A percentile compares a stretch with the other conserved stretches of the same genome.
Evolutionary conservation across 1,140 invertebrate genomes (phyloP).

Genomic region (Adelges cooleyi): DNA sequence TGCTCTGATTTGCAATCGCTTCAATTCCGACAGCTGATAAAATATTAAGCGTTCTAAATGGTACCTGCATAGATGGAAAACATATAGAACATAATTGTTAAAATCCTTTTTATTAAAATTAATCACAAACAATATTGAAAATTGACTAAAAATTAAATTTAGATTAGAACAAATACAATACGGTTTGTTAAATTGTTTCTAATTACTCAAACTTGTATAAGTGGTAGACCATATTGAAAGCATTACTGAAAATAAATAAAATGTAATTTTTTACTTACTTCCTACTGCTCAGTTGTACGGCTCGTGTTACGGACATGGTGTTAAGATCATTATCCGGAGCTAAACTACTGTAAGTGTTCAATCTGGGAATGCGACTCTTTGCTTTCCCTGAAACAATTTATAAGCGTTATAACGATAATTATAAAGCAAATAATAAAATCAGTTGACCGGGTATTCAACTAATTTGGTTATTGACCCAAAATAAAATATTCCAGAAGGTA

Average conservation of each 20-base stretch:
- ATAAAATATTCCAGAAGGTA: too few relatives aligned
- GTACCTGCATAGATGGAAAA: constrained; percentile 45
- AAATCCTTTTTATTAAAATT: too few relatives aligned
- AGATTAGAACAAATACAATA: too few relatives aligned
- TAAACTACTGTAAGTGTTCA: constrained; percentile 11
- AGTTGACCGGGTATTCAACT: too few relatives aligned
- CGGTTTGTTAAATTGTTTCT: too few relatives aligned
- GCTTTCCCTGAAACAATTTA: constrained; percentile 2
- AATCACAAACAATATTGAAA: too few relatives aligned
- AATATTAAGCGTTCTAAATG: constrained; percentile 87
- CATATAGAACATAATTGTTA: too few relatives aligned
- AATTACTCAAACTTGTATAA: too few relatives aligned
- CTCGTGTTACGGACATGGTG: constrained; percentile 40
- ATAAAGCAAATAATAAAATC: not conserved
- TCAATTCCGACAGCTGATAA: constrained; percentile 84
- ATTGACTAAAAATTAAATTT: too few relatives aligned
- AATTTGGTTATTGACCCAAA: too few relatives aligned
- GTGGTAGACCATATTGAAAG: too few relatives aligned
- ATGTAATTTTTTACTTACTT: constrained; percentile 37
- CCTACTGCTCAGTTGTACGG: constrained; percentile 41
- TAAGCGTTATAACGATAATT: not conserved
- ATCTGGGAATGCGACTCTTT: constrained; percentile 24
- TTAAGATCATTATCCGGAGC: constrained; percentile 30
- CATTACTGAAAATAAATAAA: too few relatives aligned
- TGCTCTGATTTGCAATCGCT: constrained; percentile 80